Conservation (phyloP, 1,140 invertebrate species). For the Rhagoletis pomonella region DNA sequence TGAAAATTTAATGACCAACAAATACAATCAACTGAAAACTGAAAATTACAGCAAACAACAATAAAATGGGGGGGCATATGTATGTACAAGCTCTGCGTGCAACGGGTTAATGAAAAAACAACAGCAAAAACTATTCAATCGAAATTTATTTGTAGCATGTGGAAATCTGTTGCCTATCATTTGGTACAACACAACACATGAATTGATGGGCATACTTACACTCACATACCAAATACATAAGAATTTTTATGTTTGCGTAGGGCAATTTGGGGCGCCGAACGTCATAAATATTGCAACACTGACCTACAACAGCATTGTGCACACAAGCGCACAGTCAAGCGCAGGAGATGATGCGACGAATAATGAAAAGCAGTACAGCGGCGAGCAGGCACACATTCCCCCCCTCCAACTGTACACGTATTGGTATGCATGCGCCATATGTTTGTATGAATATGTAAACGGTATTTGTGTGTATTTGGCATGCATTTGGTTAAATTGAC, state of each 20-base stretch:
- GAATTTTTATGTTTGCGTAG: not conserved
- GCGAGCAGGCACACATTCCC: too few relatives aligned
- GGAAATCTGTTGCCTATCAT: slow-evolving; percentile 46
- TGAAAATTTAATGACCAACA: slow-evolving; percentile 8
- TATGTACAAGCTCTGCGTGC: not conserved
- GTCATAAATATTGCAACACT: slow-evolving; percentile 47
- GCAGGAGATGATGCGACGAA: not conserved
- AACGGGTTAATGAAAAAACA: not conserved
- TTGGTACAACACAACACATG: not conserved
- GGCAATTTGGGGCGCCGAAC: not conserved
- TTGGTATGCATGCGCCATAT: not conserved
- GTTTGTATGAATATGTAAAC: not conserved
- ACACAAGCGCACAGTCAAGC: not conserved
- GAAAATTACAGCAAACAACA: not conserved
- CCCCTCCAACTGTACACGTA: not conserved
- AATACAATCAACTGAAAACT: not conserved
- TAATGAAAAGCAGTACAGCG: not conserved
- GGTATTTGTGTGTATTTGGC: not conserved
- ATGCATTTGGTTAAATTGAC: slow-evolving; percentile 1
- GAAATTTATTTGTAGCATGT: not conserved
- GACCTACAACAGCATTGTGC: slow-evolving; percentile 8
- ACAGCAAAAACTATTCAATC: not conserved
- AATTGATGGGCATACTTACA: not conserved
- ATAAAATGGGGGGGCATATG: not conserved
- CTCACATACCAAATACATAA: not conserved